Evolutionary conservation across 2,113 vertebrate species (phyloP), one percentile per base, ranked within the genome.

Genomic region (Amia ocellicauda): DNA sequence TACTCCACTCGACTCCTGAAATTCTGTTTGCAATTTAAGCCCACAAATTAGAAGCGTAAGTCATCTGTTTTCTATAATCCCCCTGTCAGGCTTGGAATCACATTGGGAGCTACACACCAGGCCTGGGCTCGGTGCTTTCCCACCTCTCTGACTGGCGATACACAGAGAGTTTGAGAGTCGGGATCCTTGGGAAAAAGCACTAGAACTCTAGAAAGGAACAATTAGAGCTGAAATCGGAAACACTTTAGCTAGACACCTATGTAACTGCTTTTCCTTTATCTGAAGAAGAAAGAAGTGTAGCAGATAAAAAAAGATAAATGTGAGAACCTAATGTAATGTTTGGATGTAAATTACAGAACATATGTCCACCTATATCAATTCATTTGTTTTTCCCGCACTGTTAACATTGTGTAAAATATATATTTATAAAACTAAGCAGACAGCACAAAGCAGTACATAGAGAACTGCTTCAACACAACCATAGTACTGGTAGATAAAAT

Each of bases 1-100:
- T 94, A 93, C 90, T 93, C 89, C 82, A 78, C 89, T 90, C 88
- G 86, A 96, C 91, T 96, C 90, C 91, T 91, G 93, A 93, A 96
- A 92, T 93, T 95, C 94, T 96, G 95, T 96, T 98, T 95, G 93
- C 93, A 98, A 98, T 96, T 97, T 95, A 94, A 93, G 89, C 89
- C 92, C 86, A 89, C 93, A 96, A 98, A 97, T 98, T 95, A 95
- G 91, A 97, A 97, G 91, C 91, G 91, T 91, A 94, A 97, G 91
- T 95, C 94, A 98, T 97, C 93, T 98, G 95, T 93, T 98, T 96
- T 88, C 90, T 91, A 97, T 97, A 94, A 94, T 94, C 93, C 91
- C 83, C 86, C 88, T 92, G 93, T 94, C 94, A 94, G 93, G 91
- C 85, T 83, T 89, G 85, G 82, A 91, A 92, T 90, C 88, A 69